These are phyloP conservation scores for Dendroctonus ponderosae DNA, from an alignment of 1,140 invertebrate species.

Conservation along the genomic window DNA sequence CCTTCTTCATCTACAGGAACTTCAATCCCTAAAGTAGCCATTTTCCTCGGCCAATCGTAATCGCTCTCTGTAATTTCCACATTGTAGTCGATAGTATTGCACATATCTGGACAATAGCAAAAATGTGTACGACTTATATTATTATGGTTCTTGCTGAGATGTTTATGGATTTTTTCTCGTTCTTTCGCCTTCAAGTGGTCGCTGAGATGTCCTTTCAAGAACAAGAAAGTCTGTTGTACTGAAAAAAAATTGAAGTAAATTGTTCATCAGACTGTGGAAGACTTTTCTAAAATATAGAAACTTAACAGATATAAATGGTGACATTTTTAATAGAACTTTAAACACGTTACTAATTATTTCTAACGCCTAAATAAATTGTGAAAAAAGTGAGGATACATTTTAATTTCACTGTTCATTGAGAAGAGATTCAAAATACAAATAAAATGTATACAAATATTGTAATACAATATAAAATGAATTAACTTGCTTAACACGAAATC, in stretches of 20 bases:
- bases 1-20: conserved; percentile 28
- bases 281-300: neutral
- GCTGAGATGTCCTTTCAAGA: conserved; percentile 5
- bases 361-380: no score
- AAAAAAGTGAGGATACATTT: no score
- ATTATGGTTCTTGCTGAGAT: conserved; percentile 1
- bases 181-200: neutral
- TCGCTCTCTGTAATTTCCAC: conserved; percentile 39
- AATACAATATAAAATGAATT: no score
- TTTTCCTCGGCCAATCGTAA: conserved; percentile 34
- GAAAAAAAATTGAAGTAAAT: conserved; percentile 3
- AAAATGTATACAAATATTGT: no score
- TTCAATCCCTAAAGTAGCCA: conserved; percentile 31
- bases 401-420: no score
- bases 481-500: no score
- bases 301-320: no score
- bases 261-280: neutral
- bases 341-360: no score
- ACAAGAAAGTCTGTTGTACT: conserved; percentile 6
- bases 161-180: conserved; percentile 1
- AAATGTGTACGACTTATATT: conserved; percentile 2
- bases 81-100: conserved; percentile 33
- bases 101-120: conserved; percentile 37
- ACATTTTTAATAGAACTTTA: no score
- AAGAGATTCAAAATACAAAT: no score